A percentile compares a stretch with the other conserved stretches of the same genome.
phyloP scores from a whole-genome alignment of 2,113 vertebrate species.

The Aix galericulata region DNA sequence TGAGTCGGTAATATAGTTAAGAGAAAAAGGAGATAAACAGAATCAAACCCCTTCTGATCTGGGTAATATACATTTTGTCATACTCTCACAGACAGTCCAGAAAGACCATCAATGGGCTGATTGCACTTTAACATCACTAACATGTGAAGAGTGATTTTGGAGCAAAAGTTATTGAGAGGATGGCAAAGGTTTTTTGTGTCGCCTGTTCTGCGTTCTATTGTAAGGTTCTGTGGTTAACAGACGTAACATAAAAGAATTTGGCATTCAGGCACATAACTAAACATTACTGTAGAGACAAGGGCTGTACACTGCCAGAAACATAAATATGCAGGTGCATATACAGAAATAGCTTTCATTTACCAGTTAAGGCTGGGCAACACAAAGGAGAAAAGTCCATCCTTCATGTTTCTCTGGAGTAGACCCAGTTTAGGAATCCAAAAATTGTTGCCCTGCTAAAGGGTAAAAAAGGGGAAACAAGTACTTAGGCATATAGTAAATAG shows the following conservation, averaged over 20 bases:
- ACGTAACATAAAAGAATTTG: not conserved
- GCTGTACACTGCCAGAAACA: not conserved
- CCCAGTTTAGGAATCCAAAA: not conserved
- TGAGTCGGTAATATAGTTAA: not conserved
- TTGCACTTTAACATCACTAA: accelerated
- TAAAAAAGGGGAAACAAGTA: not conserved
- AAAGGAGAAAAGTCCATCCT: not conserved
- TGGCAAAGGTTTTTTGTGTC: not conserved
- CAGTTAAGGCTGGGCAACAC: not conserved
- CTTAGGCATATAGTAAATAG: not conserved
- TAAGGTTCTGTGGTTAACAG: not conserved
- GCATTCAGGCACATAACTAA: not conserved
- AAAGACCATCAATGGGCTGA: not conserved
- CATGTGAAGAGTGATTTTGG: not conserved
- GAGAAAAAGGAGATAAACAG: not conserved
- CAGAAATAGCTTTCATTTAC: not conserved
- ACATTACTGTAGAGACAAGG: not conserved
- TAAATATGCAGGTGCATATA: not conserved
- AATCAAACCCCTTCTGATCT: not conserved
- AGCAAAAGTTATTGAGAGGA: not conserved
- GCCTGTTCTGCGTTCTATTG: not conserved
- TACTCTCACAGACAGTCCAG: not conserved
- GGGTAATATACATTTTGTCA: accelerated
- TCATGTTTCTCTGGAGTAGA: not conserved
- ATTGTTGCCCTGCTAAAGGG: not conserved